A percentile compares a stretch with the other conserved stretches of the same genome.
These are phyloP conservation scores for Tretioscincus oriximinensis DNA, from an alignment of 2,113 vertebrate species.

Conservation along the genomic window DNA sequence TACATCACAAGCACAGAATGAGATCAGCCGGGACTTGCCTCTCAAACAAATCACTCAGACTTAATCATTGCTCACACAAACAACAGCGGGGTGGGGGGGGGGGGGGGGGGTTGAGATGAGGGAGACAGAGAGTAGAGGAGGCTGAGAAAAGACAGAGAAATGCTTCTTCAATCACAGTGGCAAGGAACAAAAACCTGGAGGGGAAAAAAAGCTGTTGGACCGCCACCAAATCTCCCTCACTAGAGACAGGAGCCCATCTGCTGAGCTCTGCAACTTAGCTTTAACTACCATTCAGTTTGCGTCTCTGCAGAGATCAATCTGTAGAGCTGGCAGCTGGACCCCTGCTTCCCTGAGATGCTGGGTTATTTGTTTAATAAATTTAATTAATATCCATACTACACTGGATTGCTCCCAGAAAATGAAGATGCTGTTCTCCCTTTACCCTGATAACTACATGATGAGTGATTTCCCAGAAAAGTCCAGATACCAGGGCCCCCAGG, in stretches of 20 bases:
- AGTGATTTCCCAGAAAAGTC: constrained; percentile 78
- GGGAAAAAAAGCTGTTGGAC: constrained; percentile 81
- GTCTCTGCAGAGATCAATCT: constrained; percentile 83
- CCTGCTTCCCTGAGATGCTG: constrained; percentile 78
- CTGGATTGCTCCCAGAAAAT: constrained; percentile 79
- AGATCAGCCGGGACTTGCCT: constrained; percentile 78
- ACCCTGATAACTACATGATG: constrained; percentile 72
- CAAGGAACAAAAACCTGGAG: constrained; percentile 82
- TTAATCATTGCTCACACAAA: constrained; percentile 82
- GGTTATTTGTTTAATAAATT: constrained; percentile 91
- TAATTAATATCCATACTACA: constrained; percentile 88
- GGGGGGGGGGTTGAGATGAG: neutral
- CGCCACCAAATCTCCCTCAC: constrained; percentile 83
- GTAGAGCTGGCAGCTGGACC: constrained; percentile 83
- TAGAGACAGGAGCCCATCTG: constrained; percentile 86
- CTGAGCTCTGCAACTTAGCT: constrained; percentile 81
- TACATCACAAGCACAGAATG: constrained; percentile 75
- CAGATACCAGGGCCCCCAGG: constrained; percentile 72
- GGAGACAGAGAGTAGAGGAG: constrained; percentile 30
- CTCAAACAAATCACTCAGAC: constrained; percentile 80
- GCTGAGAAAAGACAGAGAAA: constrained; percentile 78
- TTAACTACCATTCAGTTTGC: constrained; percentile 78
- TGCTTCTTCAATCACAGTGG: constrained; percentile 77
- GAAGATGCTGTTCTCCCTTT: constrained; percentile 54
- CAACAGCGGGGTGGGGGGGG: constrained; percentile 54